These are phyloP conservation scores for Ips nitidus DNA, from an alignment of 1,140 invertebrate species.

Conservation along the genomic window DNA sequence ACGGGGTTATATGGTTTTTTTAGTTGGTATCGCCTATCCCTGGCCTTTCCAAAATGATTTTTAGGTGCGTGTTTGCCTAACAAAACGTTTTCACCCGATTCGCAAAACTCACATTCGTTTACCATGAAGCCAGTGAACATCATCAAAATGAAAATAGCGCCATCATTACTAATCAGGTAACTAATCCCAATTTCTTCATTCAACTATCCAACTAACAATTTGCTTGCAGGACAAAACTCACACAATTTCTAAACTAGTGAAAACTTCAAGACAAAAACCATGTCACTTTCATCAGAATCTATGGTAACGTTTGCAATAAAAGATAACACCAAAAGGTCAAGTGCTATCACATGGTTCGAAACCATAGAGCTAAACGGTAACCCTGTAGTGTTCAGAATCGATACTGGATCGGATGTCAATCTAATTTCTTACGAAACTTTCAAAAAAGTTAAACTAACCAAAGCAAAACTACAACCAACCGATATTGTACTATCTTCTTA, in stretches of 20 bases:
- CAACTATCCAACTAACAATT: too few relatives aligned
- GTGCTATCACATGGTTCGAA: not conserved
- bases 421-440: slow-evolving; percentile 4
- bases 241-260: too few relatives aligned
- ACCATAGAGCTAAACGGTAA: slow-evolving; percentile 2
- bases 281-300: too few relatives aligned
- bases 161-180: too few relatives aligned
- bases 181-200: too few relatives aligned
- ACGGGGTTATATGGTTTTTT: slow-evolving; percentile 3
- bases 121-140: too few relatives aligned
- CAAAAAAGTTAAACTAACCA: slow-evolving; percentile 1
- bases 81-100: not conserved
- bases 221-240: too few relatives aligned
- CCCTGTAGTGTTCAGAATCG: not conserved
- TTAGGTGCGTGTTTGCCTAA: not conserved
- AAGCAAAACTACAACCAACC: not conserved
- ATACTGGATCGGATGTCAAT: slow-evolving; percentile 14
- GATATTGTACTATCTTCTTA: slow-evolving; percentile 1
- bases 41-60: not conserved
- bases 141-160: too few relatives aligned
- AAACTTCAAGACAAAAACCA: too few relatives aligned
- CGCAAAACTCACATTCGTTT: too few relatives aligned
- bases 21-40: slow-evolving; percentile 1
- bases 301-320: slow-evolving; percentile 10
- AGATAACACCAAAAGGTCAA: not conserved